Percentiles rank a stretch among this genome's conserved stretches.
These are phyloP conservation scores for Polymixis lichenea DNA, from an alignment of 2,888 invertebrate species.

Conservation along the genomic window DNA sequence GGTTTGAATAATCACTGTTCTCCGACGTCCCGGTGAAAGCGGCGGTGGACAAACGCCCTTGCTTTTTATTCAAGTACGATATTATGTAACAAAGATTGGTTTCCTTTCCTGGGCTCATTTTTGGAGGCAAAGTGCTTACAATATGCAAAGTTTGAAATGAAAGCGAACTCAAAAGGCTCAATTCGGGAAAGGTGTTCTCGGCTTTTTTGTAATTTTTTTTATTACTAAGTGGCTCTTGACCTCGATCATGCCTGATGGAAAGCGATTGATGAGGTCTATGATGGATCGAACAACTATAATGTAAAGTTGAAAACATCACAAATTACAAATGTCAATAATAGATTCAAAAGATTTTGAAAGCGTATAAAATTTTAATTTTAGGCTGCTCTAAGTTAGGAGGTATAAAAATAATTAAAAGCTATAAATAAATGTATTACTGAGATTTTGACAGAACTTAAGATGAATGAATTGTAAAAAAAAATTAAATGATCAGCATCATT, in stretches of 20 bases:
- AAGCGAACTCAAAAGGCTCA: background rate
- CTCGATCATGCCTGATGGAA: too few species aligned
- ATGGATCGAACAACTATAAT: too few species aligned
- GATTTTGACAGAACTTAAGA: background rate
- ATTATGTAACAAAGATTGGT: background rate
- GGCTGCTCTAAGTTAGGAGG: background rate
- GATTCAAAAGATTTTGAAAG: background rate
- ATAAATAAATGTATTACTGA: background rate
- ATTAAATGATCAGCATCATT: too few species aligned
- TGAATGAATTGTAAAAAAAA: slow-evolving; percentile 1
- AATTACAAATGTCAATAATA: background rate
- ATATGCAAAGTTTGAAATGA: slow-evolving; percentile 11
- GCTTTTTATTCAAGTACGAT: background rate
- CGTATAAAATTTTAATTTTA: background rate
- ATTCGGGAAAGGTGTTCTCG: background rate
- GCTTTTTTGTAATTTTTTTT: too few species aligned
- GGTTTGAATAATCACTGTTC: too few species aligned
- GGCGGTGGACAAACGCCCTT: background rate
- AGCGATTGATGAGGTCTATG: too few species aligned
- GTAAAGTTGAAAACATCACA: background rate
- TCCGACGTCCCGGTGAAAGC: too few species aligned
- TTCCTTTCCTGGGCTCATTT: background rate
- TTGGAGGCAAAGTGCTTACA: background rate
- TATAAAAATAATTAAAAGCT: background rate
- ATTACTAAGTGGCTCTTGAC: too few species aligned